A percentile compares a stretch with the other conserved stretches of the same genome.
phyloP scores from a whole-genome alignment of 2,113 vertebrate genomes.

The Acrocephalus kingi region DNA sequence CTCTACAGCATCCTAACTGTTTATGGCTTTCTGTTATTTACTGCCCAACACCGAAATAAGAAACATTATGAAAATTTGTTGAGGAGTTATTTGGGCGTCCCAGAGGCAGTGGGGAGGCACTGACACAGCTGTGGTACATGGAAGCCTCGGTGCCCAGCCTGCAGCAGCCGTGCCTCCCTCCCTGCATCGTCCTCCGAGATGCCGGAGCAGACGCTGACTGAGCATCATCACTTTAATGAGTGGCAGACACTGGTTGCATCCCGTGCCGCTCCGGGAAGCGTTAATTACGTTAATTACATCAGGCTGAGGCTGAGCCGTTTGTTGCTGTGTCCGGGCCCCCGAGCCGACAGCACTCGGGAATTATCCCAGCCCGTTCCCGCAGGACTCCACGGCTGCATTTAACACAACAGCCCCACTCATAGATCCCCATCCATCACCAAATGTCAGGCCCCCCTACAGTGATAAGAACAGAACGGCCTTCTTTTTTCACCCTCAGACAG shows the following conservation, averaged over 20 bases:
- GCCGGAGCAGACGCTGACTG: neutral
- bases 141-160: neutral
- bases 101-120: fast-evolving
- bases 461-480: fast-evolving
- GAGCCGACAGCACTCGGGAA: neutral
- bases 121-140: neutral
- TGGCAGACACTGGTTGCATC: neutral
- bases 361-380: fast-evolving
- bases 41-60: neutral
- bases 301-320: neutral
- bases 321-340: neutral
- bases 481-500: neutral
- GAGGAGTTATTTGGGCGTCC: neutral
- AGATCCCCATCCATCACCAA: neutral
- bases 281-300: neutral
- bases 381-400: neutral
- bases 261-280: neutral
- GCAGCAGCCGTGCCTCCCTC: neutral
- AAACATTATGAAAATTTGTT: neutral
- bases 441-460: neutral
- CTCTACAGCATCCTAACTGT: neutral
- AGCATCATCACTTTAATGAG: neutral
- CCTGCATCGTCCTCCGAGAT: neutral
- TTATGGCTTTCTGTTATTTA: neutral
- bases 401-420: neutral